Conservation (phyloP, 1,140 invertebrate species). For the Bursaphelenchus mucronatus region DNA sequence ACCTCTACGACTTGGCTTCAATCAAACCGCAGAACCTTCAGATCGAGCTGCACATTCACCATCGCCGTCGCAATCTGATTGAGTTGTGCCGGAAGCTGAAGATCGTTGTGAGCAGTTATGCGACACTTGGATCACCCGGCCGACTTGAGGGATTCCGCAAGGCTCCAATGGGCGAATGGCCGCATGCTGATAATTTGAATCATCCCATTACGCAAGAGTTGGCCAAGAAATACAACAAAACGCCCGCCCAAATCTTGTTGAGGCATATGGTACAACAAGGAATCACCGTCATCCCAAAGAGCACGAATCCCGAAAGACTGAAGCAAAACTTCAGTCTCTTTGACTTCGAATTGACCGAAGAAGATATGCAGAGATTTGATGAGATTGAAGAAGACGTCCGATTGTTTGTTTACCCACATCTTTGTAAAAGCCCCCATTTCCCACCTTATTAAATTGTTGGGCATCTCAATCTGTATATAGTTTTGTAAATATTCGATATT, state of each 20-base stretch:
- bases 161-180: slow-evolving; percentile 21
- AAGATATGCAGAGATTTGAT: slow-evolving; percentile 35
- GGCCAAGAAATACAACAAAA: slow-evolving; percentile 50
- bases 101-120: not conserved
- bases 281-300: slow-evolving; percentile 61
- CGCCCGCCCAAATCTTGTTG: slow-evolving; percentile 60
- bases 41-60: slow-evolving; percentile 28
- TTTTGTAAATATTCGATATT: too few species aligned
- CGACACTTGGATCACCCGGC: not conserved
- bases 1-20: slow-evolving; percentile 28
- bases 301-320: slow-evolving; percentile 42
- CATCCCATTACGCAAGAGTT: slow-evolving; percentile 43
- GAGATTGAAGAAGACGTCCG: slow-evolving; percentile 18
- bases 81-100: not conserved
- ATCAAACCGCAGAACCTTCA: slow-evolving; percentile 24
- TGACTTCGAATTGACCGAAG: slow-evolving; percentile 44
- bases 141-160: not conserved
- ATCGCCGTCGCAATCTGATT: not conserved
- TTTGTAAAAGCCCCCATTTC: too few species aligned
- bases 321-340: slow-evolving; percentile 60
- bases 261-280: slow-evolving; percentile 58
- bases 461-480: too few species aligned
- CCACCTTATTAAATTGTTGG: too few species aligned
- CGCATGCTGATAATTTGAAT: slow-evolving; percentile 20
- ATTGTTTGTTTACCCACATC: slow-evolving; percentile 3